A percentile compares a stretch with the other conserved stretches of the same genome.
Evolutionary conservation across 2,113 vertebrate genomes (phyloP).

Genomic region (Pseudorectes ferrugineus): DNA sequence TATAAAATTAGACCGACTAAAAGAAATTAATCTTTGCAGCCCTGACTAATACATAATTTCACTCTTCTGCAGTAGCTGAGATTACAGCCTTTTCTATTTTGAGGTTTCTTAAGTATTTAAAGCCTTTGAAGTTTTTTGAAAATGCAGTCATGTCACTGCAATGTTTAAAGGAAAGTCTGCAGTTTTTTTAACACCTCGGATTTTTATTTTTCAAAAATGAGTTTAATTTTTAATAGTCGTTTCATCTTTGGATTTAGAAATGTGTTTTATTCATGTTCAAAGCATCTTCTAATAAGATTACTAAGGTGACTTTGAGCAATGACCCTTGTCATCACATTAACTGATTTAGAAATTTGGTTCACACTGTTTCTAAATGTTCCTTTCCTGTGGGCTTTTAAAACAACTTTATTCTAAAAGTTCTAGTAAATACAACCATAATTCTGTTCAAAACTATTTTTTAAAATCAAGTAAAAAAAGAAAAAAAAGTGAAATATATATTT

Average conservation of each 20-base stretch:
- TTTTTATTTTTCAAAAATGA: constrained; percentile 35
- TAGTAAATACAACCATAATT: not conserved
- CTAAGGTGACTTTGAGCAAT: constrained; percentile 27
- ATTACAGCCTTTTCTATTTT: constrained; percentile 62
- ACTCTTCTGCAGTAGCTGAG: constrained; percentile 51
- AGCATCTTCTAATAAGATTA: constrained; percentile 45
- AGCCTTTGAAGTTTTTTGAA: constrained; percentile 56
- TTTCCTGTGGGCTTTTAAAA: not conserved
- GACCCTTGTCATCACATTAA: constrained; percentile 16
- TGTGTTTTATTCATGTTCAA: constrained; percentile 38
- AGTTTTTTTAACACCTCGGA: not conserved
- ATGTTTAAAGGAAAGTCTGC: constrained; percentile 15
- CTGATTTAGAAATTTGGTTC: constrained; percentile 10
- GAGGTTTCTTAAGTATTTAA: constrained; percentile 58
- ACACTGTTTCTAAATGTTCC: constrained; percentile 10
- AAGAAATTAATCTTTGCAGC: constrained; percentile 44
- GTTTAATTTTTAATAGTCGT: constrained; percentile 7
- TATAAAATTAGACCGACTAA: constrained; percentile 37
- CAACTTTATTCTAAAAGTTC: not conserved
- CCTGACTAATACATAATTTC: constrained; percentile 56
- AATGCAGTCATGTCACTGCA: constrained; percentile 23
- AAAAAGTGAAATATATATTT: not conserved
- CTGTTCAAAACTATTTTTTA: not conserved
- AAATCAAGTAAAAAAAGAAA: not conserved
- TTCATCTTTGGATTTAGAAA: constrained; percentile 45